A percentile compares a stretch with the other conserved stretches of the same genome.
phyloP scores from a whole-genome alignment of 2,797 vertebrate genomes.

The Anolis apletophallus region DNA sequence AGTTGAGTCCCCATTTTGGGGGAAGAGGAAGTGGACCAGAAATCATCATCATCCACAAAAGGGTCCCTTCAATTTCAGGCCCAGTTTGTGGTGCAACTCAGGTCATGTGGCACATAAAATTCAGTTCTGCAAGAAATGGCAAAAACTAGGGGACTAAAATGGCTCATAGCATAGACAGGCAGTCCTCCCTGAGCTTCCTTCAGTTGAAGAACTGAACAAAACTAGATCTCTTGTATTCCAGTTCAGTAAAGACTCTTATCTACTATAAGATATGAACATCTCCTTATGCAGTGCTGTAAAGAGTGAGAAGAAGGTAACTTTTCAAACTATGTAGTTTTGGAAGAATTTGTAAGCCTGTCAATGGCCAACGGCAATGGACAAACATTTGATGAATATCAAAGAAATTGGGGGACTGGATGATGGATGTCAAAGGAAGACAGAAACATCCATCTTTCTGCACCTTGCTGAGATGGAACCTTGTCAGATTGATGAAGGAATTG shows the following conservation, averaged over 20 bases:
- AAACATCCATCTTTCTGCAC: slow-evolving; percentile 32
- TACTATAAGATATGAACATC: not conserved
- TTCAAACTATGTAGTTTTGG: slow-evolving; percentile 2
- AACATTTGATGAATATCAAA: slow-evolving; percentile 46
- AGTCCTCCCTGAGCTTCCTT: not conserved
- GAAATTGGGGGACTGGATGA: slow-evolving; percentile 19
- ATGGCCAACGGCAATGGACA: slow-evolving; percentile 9
- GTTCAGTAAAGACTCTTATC: not conserved
- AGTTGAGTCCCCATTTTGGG: too few relatives aligned
- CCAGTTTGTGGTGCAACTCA: too few relatives aligned
- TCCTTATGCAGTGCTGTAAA: not conserved
- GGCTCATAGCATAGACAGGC: too few relatives aligned
- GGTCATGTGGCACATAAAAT: too few relatives aligned
- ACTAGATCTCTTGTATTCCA: not conserved
- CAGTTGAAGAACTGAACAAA: not conserved
- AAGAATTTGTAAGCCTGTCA: slow-evolving; percentile 19
- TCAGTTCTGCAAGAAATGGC: too few relatives aligned
- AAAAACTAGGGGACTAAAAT: too few relatives aligned
- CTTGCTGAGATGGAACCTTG: slow-evolving; percentile 23
- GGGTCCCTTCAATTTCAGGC: too few relatives aligned
- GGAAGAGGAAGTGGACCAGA: too few relatives aligned
- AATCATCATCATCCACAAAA: too few relatives aligned
- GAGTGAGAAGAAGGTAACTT: slow-evolving; percentile 5
- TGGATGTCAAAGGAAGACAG: slow-evolving; percentile 32
- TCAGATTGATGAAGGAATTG: slow-evolving; percentile 21